Evolutionary conservation across 2,113 vertebrate species (phyloP), one percentile per base, ranked within the genome.

Genomic region (Thoracochromis brauschi): DNA sequence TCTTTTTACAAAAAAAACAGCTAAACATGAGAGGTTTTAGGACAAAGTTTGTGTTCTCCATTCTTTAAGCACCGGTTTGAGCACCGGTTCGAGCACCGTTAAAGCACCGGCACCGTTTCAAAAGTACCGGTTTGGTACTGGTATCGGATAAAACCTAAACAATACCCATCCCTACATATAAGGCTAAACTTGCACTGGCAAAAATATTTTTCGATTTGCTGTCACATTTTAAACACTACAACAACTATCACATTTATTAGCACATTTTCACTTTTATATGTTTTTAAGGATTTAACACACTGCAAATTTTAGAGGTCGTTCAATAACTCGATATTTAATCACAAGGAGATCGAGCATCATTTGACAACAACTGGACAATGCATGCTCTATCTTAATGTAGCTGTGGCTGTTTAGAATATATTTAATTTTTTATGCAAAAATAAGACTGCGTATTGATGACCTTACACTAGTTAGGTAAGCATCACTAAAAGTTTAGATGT

Each of bases 381-480:
- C 40, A 75, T 29, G 68, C 14, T 26, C 14, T 29, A 49, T 47
- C 16, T 78, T 78, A 78, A 49, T 78, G 31, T 47, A 49, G 42
- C 45, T 49, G 24, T 31, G 9, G 16, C 14, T 5, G 9, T 78
- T 78, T 49, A 49, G 42, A n/a, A 13, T 49, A 49, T n/a, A 49
- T 78, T 78, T 31, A 12, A 49, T 49, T 12, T 31, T 78, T 31
- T 31, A 49, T 49, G 71, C 16, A 6, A 49, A 78, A 78, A 31
- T 19, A 47, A 75, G 42, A 78, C 45, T 75, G 31, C 24, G 16
- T 78, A 47, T 47, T 78, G 21, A 31, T 78, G n/a, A 73, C 5
- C 68, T 73, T 26, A 11, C 21, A 47, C 21, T 75, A 9, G 13
- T 75, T 75, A 47, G 14, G 13, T 45, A 45, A 75, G 21, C 40